Evolutionary conservation across 2,113 vertebrate genomes (phyloP).

Genomic region (Solenodon paradoxus): DNA sequence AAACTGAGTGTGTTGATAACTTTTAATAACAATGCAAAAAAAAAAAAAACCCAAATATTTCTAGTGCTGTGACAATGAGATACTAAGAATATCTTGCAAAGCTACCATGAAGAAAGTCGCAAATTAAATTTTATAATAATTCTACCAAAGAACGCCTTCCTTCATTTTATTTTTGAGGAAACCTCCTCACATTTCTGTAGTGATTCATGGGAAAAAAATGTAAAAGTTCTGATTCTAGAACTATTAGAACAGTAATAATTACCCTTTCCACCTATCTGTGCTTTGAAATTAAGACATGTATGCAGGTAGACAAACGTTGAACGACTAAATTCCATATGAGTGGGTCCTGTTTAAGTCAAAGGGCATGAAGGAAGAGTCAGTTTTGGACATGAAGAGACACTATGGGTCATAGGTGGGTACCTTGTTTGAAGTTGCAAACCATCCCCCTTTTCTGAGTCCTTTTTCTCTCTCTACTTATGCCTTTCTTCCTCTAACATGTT

Average conservation of each 20-base stretch:
- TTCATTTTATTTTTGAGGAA: neutral
- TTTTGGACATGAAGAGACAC: neutral
- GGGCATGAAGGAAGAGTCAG: neutral
- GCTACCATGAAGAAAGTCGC: neutral
- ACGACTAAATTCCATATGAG: neutral
- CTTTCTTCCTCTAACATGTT: neutral
- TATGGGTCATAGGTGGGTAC: neutral
- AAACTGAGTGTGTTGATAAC: neutral
- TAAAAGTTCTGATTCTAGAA: constrained; percentile 12
- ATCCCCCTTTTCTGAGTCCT: neutral
- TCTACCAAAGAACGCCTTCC: neutral
- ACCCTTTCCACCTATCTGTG: neutral
- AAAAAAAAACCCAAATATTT: neutral
- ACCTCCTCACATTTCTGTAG: neutral
- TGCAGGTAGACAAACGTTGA: neutral
- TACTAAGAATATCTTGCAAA: neutral
- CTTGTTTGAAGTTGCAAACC: neutral
- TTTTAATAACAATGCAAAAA: neutral
- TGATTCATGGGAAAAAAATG: neutral
- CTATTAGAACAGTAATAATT: neutral
- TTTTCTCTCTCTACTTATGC: neutral
- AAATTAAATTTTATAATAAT: neutral
- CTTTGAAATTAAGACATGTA: neutral
- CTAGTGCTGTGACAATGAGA: neutral
- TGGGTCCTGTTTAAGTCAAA: neutral